These are phyloP conservation scores for Eupithecia centaureata DNA, from an alignment of 2,888 invertebrate species.

Conservation along the genomic window DNA sequence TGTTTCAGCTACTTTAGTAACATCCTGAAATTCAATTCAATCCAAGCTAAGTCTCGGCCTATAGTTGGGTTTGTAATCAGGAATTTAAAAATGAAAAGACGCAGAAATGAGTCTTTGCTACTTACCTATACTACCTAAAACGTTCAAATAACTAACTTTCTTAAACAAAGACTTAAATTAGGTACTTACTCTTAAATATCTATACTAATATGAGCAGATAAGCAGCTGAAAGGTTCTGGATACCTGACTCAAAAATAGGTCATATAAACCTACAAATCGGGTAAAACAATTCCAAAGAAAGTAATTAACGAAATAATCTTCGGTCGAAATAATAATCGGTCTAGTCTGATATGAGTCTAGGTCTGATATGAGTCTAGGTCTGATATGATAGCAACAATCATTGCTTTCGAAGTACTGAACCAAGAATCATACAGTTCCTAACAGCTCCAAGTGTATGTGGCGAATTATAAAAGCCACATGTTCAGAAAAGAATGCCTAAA, in stretches of 20 bases:
- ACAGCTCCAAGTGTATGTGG: no score
- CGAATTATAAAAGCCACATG: no score
- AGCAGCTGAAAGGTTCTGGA: no score
- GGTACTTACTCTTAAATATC: not conserved
- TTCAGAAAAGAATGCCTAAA: no score
- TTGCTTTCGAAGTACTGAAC: no score
- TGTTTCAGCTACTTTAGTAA: not conserved
- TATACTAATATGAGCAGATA: no score
- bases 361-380: not conserved
- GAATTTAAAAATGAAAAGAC: not conserved
- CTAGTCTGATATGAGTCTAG: conserved; percentile 1
- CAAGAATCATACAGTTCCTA: no score
- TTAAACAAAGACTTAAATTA: not conserved
- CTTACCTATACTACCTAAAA: not conserved
- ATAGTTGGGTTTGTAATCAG: not conserved
- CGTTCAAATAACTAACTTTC: no score
- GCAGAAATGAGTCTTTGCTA: not conserved
- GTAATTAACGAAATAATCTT: not conserved
- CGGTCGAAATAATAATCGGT: no score
- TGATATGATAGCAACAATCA: not conserved
- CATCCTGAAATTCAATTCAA: not conserved
- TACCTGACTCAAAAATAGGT: not conserved
- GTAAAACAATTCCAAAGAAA: not conserved
- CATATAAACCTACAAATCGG: not conserved
- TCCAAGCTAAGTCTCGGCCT: not conserved